A percentile compares a stretch with the other conserved stretches of the same genome.
These are phyloP conservation scores for Proales similis DNA, from an alignment of 1,140 invertebrate genomes.

Conservation along the genomic window DNA sequence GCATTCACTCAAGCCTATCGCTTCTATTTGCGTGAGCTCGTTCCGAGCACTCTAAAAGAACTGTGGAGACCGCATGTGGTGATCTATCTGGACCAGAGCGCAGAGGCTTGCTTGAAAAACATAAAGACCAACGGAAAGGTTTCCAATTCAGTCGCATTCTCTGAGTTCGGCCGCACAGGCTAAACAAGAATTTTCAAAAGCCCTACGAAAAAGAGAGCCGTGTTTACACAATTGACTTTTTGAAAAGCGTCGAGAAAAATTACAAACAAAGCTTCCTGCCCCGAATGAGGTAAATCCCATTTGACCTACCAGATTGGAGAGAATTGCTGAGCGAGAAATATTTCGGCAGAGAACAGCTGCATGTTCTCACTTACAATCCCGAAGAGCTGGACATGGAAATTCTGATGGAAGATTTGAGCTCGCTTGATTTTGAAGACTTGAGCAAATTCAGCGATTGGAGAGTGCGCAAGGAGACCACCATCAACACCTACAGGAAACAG, in stretches of 20 bases:
- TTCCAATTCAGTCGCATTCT: background rate
- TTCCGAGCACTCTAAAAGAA: slow-evolving; percentile 32
- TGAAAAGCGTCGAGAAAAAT: slow-evolving; percentile 36
- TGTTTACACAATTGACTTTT: slow-evolving; percentile 13
- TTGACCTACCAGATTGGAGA: background rate
- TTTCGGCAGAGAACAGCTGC: slow-evolving; percentile 30
- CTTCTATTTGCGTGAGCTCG: slow-evolving; percentile 30
- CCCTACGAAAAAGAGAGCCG: slow-evolving; percentile 32
- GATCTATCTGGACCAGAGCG: slow-evolving; percentile 21
- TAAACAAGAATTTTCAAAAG: slow-evolving; percentile 3
- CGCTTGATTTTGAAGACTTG: slow-evolving; percentile 27
- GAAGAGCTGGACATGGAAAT: slow-evolving; percentile 29
- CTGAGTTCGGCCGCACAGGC: background rate
- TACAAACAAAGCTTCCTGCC: slow-evolving; percentile 35
- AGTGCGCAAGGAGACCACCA: slow-evolving; percentile 33
- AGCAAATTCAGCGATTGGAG: slow-evolving; percentile 31
- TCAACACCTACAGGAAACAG: slow-evolving; percentile 37
- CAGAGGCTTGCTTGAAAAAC: slow-evolving; percentile 26
- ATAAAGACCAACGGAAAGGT: slow-evolving; percentile 36
- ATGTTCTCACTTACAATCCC: slow-evolving; percentile 29
- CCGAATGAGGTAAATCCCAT: slow-evolving; percentile 1
- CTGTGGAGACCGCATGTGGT: slow-evolving; percentile 35
- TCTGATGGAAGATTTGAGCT: slow-evolving; percentile 33
- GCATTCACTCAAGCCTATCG: slow-evolving; percentile 21
- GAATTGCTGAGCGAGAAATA: background rate